Percentiles rank a stretch among this genome's conserved stretches.
phyloP scores from a whole-genome alignment of 2,113 vertebrate genomes.

The Gulo gulo region DNA sequence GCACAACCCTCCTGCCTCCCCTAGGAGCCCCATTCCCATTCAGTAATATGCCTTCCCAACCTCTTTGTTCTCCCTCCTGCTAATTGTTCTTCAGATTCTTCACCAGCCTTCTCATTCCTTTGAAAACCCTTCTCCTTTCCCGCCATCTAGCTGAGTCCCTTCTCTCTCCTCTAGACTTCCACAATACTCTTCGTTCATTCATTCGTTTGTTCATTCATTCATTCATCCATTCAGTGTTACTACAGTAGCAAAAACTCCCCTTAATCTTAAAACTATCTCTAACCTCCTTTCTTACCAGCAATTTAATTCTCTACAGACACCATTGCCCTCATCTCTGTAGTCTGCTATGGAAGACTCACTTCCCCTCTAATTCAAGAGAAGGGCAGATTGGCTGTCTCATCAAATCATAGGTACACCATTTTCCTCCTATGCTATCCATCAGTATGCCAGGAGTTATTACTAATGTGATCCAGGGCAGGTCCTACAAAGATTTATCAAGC shows the following conservation, averaged over 20 bases:
- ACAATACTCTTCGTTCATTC: neutral
- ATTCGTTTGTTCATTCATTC: neutral
- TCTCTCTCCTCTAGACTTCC: neutral
- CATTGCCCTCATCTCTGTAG: neutral
- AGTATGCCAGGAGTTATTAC: neutral
- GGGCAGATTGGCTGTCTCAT: neutral
- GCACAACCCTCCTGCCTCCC: neutral
- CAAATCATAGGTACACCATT: neutral
- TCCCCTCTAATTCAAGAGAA: neutral
- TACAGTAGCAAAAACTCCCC: neutral
- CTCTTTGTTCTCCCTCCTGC: neutral
- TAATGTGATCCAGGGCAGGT: neutral
- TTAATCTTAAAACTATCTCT: neutral
- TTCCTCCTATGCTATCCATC: neutral
- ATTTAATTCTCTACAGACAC: neutral
- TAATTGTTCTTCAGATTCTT: neutral
- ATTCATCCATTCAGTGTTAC: neutral
- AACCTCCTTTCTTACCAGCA: neutral
- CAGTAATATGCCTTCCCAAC: neutral
- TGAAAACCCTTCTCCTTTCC: neutral
- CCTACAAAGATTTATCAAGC: neutral
- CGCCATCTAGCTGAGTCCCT: neutral
- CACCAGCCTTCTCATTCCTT: neutral
- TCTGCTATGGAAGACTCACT: neutral
- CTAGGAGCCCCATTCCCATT: neutral